These are phyloP conservation scores for Equus przewalskii DNA, from an alignment of 2,113 vertebrate species.

Conservation along the genomic window DNA sequence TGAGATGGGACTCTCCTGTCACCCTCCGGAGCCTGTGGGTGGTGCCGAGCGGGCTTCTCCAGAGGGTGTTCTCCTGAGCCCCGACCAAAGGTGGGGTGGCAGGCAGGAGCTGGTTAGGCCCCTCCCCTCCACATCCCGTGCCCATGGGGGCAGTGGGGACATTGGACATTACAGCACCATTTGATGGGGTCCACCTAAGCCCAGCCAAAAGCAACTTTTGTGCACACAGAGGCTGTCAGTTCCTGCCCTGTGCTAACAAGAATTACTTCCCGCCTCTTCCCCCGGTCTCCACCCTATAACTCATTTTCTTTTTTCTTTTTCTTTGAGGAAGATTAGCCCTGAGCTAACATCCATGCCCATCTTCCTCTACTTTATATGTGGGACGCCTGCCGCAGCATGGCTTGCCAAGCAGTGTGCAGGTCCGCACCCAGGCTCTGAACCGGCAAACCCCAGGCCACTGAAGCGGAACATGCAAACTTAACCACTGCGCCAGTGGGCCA, in stretches of 20 bases:
- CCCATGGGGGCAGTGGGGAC: not conserved
- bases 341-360: too few relatives aligned
- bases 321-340: too few relatives aligned
- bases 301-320: not conserved
- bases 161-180: accelerated
- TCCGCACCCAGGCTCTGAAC: too few relatives aligned
- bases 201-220: not conserved
- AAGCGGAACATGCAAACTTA: too few relatives aligned
- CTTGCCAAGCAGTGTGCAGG: too few relatives aligned
- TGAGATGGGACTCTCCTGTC: not conserved
- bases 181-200: not conserved
- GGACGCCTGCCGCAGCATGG: too few relatives aligned
- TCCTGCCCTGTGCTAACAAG: not conserved
- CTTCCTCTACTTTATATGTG: too few relatives aligned
- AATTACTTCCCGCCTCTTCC: not conserved
- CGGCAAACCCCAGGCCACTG: too few relatives aligned
- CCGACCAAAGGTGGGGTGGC: not conserved
- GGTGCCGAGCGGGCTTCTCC: not conserved
- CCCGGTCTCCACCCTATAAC: not conserved
- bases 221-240: not conserved
- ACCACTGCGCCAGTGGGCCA: too few relatives aligned
- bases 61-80: not conserved
- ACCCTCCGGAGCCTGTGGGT: not conserved
- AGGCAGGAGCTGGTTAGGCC: not conserved
- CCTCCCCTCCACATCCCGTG: not conserved